These are phyloP conservation scores for Synodontis membranacea DNA, from an alignment of 2,113 vertebrate species.

Conservation along the genomic window DNA sequence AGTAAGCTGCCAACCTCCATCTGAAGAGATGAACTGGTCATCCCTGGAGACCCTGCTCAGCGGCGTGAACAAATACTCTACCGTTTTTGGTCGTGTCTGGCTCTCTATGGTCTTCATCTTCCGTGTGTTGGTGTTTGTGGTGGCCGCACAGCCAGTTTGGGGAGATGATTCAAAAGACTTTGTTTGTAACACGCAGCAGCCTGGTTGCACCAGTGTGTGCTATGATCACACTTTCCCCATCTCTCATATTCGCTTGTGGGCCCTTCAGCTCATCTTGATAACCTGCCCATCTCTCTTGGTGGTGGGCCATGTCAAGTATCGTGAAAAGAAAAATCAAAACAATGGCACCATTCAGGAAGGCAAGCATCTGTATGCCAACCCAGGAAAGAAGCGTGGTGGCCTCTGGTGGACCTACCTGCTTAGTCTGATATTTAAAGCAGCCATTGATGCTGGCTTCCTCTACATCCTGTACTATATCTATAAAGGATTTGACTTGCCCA, in stretches of 20 bases:
- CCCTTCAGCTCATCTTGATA: conserved; percentile 93
- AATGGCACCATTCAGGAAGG: conserved; percentile 44
- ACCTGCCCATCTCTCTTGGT: conserved; percentile 92
- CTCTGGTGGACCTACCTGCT: conserved; percentile 94
- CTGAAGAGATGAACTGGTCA: conserved; percentile 85
- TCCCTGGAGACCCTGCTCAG: conserved; percentile 77
- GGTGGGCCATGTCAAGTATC: conserved; percentile 85
- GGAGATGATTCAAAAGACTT: conserved; percentile 88
- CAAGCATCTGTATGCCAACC: conserved; percentile 67
- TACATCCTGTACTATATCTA: conserved; percentile 82
- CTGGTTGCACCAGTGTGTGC: conserved; percentile 87
- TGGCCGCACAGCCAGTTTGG: conserved; percentile 89
- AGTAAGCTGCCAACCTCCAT: not conserved
- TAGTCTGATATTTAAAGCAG: conserved; percentile 86
- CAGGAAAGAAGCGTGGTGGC: conserved; percentile 84
- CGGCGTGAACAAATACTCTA: conserved; percentile 92
- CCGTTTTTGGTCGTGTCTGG: conserved; percentile 87
- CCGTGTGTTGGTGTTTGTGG: conserved; percentile 87
- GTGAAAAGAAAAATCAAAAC: conserved; percentile 79
- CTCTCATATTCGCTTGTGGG: conserved; percentile 92
- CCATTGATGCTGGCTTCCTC: conserved; percentile 81
- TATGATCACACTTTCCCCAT: conserved; percentile 88
- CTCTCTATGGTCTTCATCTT: conserved; percentile 92
- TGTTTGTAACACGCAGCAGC: conserved; percentile 87
- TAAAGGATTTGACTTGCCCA: conserved; percentile 78